These are phyloP conservation scores for Thaumatotibia leucotreta DNA, from an alignment of 1,140 invertebrate genomes.

Conservation along the genomic window DNA sequence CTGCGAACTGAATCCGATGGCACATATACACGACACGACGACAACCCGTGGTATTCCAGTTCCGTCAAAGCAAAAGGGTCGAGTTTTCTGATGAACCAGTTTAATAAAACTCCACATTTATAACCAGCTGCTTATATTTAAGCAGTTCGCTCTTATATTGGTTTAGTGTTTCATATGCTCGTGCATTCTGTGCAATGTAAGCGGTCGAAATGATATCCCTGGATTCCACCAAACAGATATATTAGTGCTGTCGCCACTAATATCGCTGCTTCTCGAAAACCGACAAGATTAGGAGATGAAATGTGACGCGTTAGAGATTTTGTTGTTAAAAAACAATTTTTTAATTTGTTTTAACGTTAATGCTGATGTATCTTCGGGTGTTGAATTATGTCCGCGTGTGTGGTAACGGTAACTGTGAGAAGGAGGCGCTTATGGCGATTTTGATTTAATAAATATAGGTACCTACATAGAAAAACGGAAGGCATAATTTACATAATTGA, in stretches of 20 bases:
- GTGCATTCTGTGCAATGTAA: background rate
- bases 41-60: background rate
- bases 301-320: background rate
- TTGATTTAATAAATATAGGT: too few species aligned
- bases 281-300: conserved; percentile 1
- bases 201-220: background rate
- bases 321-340: background rate
- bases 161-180: background rate
- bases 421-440: too few species aligned
- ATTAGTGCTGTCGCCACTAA: background rate
- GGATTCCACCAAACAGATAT: background rate
- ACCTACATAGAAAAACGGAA: too few species aligned
- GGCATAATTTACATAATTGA: too few species aligned
- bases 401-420: too few species aligned
- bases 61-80: background rate
- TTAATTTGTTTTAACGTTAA: background rate
- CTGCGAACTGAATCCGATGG: background rate
- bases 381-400: background rate
- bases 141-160: background rate
- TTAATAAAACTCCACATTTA: background rate
- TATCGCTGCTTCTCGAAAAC: background rate
- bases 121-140: too few species aligned
- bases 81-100: background rate
- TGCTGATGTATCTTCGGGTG: background rate
- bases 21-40: background rate